phyloP scores from a whole-genome alignment of 2,797 vertebrate genomes.

The Chloroceryle amazona region DNA sequence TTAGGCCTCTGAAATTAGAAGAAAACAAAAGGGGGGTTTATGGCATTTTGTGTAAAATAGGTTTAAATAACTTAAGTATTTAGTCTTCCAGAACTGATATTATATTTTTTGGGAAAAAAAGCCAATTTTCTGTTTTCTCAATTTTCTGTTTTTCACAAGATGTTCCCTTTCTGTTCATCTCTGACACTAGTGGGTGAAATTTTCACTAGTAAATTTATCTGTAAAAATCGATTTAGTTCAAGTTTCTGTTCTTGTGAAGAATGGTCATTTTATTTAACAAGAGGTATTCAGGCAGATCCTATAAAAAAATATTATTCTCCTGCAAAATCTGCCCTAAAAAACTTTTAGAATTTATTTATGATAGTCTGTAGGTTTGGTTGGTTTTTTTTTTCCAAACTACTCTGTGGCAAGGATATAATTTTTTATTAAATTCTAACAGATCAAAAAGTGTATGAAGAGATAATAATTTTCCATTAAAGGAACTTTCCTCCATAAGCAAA shows the following conservation, averaged over 20 bases:
- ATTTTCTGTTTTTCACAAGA: not conserved
- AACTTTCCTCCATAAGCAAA: slow-evolving; percentile 23
- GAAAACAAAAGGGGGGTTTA: not conserved
- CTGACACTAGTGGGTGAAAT: not conserved
- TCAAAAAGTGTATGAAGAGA: slow-evolving; percentile 12
- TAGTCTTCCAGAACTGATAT: not conserved
- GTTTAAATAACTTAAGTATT: not conserved
- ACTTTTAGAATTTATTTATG: not conserved
- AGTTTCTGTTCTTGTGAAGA: not conserved
- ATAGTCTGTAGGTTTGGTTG: not conserved
- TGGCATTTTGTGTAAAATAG: not conserved
- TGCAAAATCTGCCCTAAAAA: slow-evolving; percentile 12
- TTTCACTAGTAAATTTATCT: not conserved
- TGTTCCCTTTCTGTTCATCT: not conserved
- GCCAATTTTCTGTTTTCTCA: not conserved
- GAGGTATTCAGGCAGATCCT: not conserved
- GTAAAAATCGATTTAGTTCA: not conserved
- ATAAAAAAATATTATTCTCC: not conserved
- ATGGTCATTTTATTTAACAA: not conserved
- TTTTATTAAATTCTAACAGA: not conserved
- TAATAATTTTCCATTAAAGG: slow-evolving; percentile 45
- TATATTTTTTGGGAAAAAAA: not conserved
- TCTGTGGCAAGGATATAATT: not conserved
- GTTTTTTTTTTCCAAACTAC: not conserved
- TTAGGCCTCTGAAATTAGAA: not conserved